phyloP scores from a whole-genome alignment of 2,888 invertebrate species.

The Macrosiphum euphorbiae region DNA sequence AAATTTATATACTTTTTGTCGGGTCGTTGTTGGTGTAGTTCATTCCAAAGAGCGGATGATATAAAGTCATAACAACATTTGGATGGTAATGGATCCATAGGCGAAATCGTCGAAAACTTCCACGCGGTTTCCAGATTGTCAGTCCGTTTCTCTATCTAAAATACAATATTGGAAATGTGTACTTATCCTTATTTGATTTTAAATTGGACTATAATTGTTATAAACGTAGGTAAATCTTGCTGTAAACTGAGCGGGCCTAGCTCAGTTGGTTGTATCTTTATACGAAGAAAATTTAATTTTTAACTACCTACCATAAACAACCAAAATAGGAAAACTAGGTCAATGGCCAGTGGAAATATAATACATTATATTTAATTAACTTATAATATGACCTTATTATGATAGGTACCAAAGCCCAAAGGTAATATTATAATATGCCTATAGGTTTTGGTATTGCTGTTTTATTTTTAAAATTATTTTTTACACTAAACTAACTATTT shows the following conservation, averaged over 20 bases:
- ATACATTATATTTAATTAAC: neutral
- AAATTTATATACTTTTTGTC: constrained; percentile 38
- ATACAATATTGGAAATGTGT: neutral
- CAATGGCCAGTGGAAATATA: neutral
- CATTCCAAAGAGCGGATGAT: constrained; percentile 36
- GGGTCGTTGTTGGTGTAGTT: constrained; percentile 42
- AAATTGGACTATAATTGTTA: neutral
- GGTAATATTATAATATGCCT: neutral
- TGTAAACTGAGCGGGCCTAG: neutral
- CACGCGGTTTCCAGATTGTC: constrained; percentile 3
- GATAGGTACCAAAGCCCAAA: neutral
- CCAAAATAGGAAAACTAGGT: neutral
- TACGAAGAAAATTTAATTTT: neutral
- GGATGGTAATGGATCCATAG: constrained; percentile 2
- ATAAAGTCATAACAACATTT: constrained; percentile 57
- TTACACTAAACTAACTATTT: too few relatives aligned
- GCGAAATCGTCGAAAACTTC: neutral
- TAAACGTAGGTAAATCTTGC: neutral
- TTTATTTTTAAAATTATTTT: too few relatives aligned
- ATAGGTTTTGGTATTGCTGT: too few relatives aligned
- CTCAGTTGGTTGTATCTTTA: neutral
- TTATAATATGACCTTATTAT: neutral
- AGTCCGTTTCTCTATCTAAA: constrained; percentile 37
- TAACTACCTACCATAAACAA: neutral
- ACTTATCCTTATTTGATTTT: neutral